Evolutionary conservation across 2,113 vertebrate species (phyloP).

Genomic region (Oreochromis aureus): DNA sequence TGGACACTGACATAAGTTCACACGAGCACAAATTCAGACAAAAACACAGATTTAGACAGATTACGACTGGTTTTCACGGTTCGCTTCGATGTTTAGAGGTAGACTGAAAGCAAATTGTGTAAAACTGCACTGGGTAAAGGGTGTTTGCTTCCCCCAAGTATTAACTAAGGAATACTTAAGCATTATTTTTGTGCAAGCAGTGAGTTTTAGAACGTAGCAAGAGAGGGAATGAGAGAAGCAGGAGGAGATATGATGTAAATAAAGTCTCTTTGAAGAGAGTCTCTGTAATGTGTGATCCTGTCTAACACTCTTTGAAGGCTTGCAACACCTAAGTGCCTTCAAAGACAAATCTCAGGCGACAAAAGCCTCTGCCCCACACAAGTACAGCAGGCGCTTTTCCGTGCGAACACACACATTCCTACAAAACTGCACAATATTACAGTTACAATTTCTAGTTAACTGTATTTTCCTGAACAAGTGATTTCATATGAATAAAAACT

Average conservation of each 20-base stretch:
- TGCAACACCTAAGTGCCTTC: constrained; percentile 48
- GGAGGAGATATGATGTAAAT: constrained; percentile 41
- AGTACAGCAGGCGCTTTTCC: background rate
- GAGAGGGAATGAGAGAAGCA: background rate
- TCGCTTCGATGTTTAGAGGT: constrained; percentile 14
- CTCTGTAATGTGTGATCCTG: constrained; percentile 43
- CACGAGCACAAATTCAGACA: background rate
- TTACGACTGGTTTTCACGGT: background rate
- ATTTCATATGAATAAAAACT: background rate
- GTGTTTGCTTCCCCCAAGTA: background rate
- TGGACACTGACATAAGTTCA: background rate
- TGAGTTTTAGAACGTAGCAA: constrained; percentile 25
- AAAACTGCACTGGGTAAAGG: background rate
- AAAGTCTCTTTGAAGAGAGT: constrained; percentile 50
- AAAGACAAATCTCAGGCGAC: constrained; percentile 35
- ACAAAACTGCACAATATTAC: background rate
- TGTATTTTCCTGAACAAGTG: background rate
- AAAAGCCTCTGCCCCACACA: constrained; percentile 17
- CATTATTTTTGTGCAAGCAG: constrained; percentile 3
- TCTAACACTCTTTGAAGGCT: constrained; percentile 57
- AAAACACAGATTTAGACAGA: background rate
- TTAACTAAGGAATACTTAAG: constrained; percentile 9
- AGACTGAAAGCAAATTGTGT: background rate
- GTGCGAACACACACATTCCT: background rate
- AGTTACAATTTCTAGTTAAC: background rate